Base-by-base conservation (phyloP, 1,140 invertebrate species). In the Heliconius melpomene region DNA sequence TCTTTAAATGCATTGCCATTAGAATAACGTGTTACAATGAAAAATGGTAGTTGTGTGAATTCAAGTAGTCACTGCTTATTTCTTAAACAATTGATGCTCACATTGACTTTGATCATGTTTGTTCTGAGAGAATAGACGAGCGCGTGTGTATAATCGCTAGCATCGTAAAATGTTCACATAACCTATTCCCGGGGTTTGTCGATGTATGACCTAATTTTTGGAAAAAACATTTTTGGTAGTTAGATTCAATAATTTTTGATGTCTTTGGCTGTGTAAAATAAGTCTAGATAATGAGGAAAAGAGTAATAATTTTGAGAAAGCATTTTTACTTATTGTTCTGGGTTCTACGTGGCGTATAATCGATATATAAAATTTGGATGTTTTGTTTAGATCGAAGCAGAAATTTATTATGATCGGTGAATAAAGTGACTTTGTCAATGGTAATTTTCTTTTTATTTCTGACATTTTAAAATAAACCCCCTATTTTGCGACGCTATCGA, bases 111-210 rank as follows among this genome's bases (percentile, higher is more conserved):
- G 66, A 60, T 74, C 77, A 82, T 76, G 50, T 73, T 75, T 82
- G 52, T 78, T 18, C 75, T 79, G 79, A 82, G 72, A 32, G 80
- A 75, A 81, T 81, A 74, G 75, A 83, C 83, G 84, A 84, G 84
- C 82, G 84, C 85, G 85, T 86, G 74, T 82, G 84, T 88, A 83
- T 80, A 90, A 89, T 89, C 90, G 91, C 90, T 92, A 90, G 90
- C 88, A 94, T 93, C 93, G 93, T 93, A 91, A 94, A 94, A 94
- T 94, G 93, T 94, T 94, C 93, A 94, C 93, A 94, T 94, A 90
- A 94, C 93, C 93, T 94, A 89, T 83, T 84, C 80, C 81, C 85
- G 84, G 87, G 88, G 79, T 84, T 86, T 85, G 32, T 89, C 88
- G 79, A 89, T 89, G 85, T 88, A 85, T 90, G 87, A 89, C 84